Base-by-base conservation (phyloP, 37 sponge, comb jelly and placozoan species). In the Chondrosia reniformis region DNA sequence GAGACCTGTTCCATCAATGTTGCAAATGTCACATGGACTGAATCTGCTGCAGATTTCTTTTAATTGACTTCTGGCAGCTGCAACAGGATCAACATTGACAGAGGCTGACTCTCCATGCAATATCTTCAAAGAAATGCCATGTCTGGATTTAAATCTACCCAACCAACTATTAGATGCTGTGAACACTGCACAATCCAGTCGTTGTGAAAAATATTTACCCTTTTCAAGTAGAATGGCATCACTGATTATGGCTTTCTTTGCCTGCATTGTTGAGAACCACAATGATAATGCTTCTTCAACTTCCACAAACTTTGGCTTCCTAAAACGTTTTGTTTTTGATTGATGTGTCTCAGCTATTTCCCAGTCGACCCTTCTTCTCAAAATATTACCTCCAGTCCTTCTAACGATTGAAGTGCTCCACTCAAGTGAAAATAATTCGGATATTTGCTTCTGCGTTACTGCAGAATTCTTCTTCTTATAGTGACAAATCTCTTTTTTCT, bases 211-310 rank as follows among this genome's bases (percentile, higher is more conserved):
- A 5, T 66, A 7, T 17, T 66, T 66, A 8, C 67, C 67, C 67
- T 66, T 66, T 17, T 66, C 67, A 8, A 31, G 36, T 39, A 33
- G 67, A 19, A 66, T 66, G 67, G 67, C 30, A 39, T 66, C 7
- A 6, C 9, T 37, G 17, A 66, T 33, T 10, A 66, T 66, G 7
- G 38, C 67, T 17, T 66, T 66, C 67, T 66, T 66, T 66, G 67
- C 67, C 38, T 66, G 67, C 67, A 66, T 66, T 22, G 67, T 66
- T 7, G 19, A 37, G 67, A 66, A 66, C 67, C 67, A 66, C 67
- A 66, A 37, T 19, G 39, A 36, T 19, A 66, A 39, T 8, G 67
- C 38, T 33, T 66, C 38, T 17, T 66, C 67, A 33, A 66, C 39
- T 6, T 8, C 5, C 36, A 37, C 38, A 17, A 66, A 66, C 67